Evolutionary conservation across 2,888 invertebrate genomes (phyloP), one percentile per base, ranked within the genome.

Genomic region (Cephus nigrinus): DNA sequence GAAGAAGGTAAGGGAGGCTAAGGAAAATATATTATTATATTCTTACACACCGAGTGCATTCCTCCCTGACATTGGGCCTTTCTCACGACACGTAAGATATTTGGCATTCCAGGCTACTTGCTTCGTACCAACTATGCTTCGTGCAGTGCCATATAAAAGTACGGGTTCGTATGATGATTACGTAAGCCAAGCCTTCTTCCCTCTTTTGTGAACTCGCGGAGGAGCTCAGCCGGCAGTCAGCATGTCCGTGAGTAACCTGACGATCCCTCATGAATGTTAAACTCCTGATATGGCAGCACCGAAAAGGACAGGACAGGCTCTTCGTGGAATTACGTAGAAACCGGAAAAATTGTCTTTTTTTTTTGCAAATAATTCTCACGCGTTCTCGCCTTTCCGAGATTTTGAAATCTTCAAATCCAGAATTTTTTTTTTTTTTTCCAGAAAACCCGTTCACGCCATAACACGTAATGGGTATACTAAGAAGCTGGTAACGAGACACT

Each of bases 41-140:
- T 55, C 55, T 55, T 55, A 55, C 2, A 23, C 23, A 23, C 15
- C 55, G 55, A 55, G 55, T 55, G 55, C 55, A 55, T 55, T 55
- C 55, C 55, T 2, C 55, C 23, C 55, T 55, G 55, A 55, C 55
- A 55, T 55, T 55, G 55, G 72, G 32, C 32, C 23, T 72, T 31
- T 72, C 72, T 34, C 72, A 72, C 72, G 72, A 72, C 32, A 23
- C 72, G n/a, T 23, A 72, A 72, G 35, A 74, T 76, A 76, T 76
- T 76, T 76, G 76, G 76, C 74, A 76, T 76, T 76, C 76, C 76
- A 35, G 31, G 68, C 73, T 68, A 40, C 34, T n/a, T 40, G 31
- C 73, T 33, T 33, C 31, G 1, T 73, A 36, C 30, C 35, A 12
- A 55, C 15, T 23, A 9, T 23, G 23, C 55, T 55, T 55, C 55